Percentiles rank a stretch among this genome's conserved stretches.
Evolutionary conservation across 2,797 vertebrate genomes (phyloP).

Genomic region (Brachyalestes nurse): DNA sequence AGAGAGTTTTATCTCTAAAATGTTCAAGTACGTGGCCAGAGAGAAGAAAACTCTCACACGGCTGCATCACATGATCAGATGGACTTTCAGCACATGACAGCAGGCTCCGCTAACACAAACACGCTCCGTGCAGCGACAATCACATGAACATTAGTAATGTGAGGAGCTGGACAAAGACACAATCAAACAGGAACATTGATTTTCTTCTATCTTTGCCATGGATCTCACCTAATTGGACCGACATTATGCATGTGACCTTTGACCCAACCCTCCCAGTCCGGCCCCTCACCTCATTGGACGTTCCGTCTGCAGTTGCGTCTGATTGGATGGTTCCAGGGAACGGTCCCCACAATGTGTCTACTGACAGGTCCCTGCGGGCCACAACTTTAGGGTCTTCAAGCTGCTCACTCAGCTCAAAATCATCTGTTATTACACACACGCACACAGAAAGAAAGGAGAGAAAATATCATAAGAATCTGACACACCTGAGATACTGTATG

Average conservation of each 20-base stretch:
- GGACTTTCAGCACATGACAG: slow-evolving; percentile 68
- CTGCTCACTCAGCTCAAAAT: slow-evolving; percentile 76
- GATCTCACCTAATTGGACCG: slow-evolving; percentile 19
- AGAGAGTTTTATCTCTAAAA: slow-evolving; percentile 42
- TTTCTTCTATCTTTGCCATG: not conserved
- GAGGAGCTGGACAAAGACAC: not conserved
- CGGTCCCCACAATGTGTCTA: slow-evolving; percentile 88
- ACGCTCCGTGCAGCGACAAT: slow-evolving; percentile 8
- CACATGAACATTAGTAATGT: slow-evolving; percentile 31
- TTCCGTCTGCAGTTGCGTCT: slow-evolving; percentile 66
- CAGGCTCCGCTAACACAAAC: slow-evolving; percentile 15
- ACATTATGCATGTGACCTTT: slow-evolving; percentile 46
- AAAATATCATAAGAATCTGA: not conserved
- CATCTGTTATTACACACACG: slow-evolving; percentile 73
- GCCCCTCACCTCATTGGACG: slow-evolving; percentile 70
- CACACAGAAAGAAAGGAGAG: slow-evolving; percentile 2
- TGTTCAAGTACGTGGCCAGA: slow-evolving; percentile 39
- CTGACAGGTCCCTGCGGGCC: slow-evolving; percentile 70
- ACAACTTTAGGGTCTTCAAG: slow-evolving; percentile 72
- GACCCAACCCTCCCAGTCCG: slow-evolving; percentile 23
- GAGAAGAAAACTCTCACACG: slow-evolving; percentile 73
- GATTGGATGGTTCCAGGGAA: slow-evolving; percentile 84
- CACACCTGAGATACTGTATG: not conserved
- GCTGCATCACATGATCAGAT: slow-evolving; percentile 78
- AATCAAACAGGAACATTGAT: slow-evolving; percentile 2